Percentiles rank a stretch among this genome's conserved stretches.
Conservation (phyloP, 2,113 vertebrate genomes). For the Grantiella picta region DNA sequence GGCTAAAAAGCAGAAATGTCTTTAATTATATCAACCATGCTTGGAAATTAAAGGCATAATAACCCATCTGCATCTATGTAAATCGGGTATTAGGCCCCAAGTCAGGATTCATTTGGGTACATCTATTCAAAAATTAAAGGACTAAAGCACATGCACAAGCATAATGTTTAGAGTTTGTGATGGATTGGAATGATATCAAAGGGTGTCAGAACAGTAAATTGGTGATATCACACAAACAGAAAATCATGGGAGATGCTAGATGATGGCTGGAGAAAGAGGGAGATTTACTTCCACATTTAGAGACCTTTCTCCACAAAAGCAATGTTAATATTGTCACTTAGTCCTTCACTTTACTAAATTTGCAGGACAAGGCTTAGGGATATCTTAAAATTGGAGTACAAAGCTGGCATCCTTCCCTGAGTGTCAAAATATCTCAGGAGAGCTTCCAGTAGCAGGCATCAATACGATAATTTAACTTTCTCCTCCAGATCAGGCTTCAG, state of each 20-base stretch:
- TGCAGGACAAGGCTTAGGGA: background rate
- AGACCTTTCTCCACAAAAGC: background rate
- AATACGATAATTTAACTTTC: background rate
- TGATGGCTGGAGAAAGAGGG: background rate
- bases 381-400: background rate
- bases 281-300: background rate
- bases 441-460: background rate
- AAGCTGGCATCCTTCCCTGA: background rate
- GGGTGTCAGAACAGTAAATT: background rate
- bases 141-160: background rate
- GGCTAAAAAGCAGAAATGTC: conserved; percentile 31
- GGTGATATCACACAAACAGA: background rate
- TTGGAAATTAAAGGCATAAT: conserved; percentile 37
- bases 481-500: background rate
- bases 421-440: background rate
- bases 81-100: background rate
- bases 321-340: background rate
- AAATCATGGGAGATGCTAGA: background rate
- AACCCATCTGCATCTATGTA: background rate
- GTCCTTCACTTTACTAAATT: background rate
- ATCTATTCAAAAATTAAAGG: background rate
- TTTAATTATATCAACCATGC: conserved; percentile 11
- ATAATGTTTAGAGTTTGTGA: background rate
- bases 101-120: background rate
- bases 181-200: background rate